phyloP scores from a whole-genome alignment of 2,113 vertebrate genomes.

The Hylia prasina region DNA sequence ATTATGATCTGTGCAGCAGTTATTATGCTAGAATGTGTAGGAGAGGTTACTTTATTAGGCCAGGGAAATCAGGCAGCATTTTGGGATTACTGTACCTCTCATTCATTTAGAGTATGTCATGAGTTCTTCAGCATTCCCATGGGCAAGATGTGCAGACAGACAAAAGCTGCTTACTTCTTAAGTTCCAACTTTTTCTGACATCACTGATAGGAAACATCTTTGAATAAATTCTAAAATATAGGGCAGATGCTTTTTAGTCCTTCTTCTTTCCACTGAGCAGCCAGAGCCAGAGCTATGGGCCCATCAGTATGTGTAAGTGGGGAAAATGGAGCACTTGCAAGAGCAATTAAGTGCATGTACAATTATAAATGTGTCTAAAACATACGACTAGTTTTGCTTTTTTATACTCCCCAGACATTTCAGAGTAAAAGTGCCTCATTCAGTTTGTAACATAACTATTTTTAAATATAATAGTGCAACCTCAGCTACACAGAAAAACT shows the following conservation, averaged over 20 bases:
- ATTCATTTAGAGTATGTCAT: not conserved
- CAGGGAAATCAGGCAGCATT: not conserved
- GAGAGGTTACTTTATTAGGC: not conserved
- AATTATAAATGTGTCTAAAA: constrained; percentile 30
- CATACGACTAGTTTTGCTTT: not conserved
- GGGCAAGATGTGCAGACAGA: not conserved
- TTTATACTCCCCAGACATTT: not conserved
- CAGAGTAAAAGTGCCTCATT: not conserved
- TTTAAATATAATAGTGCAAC: not conserved
- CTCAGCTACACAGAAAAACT: not conserved
- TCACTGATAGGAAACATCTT: not conserved
- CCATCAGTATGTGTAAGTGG: not conserved
- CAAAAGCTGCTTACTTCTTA: not conserved
- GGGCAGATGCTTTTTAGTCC: not conserved
- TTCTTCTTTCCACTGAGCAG: not conserved
- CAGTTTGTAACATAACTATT: not conserved
- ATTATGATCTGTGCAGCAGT: not conserved
- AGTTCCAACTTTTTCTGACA: not conserved
- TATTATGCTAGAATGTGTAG: not conserved
- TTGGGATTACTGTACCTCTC: not conserved
- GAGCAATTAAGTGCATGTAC: constrained; percentile 12
- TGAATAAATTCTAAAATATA: constrained; percentile 12
- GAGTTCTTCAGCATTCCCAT: not conserved
- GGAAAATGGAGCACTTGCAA: not conserved
- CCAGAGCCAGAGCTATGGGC: not conserved